phyloP scores from a whole-genome alignment of 2,113 vertebrate genomes.

The Myocastor coypus region DNA sequence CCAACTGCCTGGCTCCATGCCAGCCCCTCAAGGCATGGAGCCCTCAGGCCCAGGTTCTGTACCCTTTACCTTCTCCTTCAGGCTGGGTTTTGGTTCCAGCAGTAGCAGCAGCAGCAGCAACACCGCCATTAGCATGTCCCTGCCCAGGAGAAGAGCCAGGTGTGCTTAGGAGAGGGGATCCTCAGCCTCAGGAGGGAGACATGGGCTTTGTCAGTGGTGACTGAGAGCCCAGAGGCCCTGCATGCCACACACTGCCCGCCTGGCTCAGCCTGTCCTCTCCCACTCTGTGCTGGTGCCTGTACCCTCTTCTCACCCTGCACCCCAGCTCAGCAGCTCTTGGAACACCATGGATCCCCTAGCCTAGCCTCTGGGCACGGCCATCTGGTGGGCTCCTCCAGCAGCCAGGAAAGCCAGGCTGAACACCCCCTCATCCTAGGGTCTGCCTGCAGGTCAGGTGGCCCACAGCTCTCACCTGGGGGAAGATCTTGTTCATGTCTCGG shows the following conservation, averaged over 20 bases:
- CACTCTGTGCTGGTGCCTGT: accelerated
- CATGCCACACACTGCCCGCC: not conserved
- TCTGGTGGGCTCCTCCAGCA: not conserved
- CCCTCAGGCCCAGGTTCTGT: not conserved
- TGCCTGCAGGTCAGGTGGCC: not conserved
- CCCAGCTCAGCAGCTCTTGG: not conserved
- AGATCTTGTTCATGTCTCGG: slow-evolving; percentile 67
- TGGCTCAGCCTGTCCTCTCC: accelerated
- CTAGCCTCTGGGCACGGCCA: not conserved
- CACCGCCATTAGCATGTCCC: not conserved
- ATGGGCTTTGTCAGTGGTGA: not conserved
- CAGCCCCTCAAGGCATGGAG: not conserved
- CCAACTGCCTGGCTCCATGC: not conserved
- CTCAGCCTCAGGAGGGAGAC: not conserved
- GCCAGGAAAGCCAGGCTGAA: not conserved
- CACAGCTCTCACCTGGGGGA: slow-evolving; percentile 63
- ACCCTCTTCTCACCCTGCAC: not conserved
- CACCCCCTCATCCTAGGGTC: not conserved
- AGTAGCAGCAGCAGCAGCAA: slow-evolving; percentile 35
- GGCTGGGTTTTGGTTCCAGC: slow-evolving; percentile 16
- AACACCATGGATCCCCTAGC: not conserved
- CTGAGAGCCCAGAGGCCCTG: not conserved
- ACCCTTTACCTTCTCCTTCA: slow-evolving; percentile 66
- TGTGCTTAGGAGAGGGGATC: not conserved
- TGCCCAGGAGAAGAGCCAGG: slow-evolving; percentile 62